Evolutionary conservation across 2,113 vertebrate species (phyloP).

Genomic region (Haemorhous mexicanus): DNA sequence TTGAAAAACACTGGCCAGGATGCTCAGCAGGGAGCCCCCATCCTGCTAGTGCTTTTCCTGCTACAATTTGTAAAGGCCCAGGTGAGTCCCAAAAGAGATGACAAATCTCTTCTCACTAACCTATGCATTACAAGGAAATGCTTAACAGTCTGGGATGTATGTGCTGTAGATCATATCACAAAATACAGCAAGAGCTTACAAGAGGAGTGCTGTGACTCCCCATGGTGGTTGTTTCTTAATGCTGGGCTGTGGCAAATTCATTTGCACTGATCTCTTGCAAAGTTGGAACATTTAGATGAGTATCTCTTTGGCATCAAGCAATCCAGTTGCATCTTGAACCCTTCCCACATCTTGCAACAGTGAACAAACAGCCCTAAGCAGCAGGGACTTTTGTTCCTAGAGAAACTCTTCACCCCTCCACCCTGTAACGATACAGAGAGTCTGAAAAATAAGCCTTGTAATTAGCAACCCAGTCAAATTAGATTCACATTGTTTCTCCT

Average conservation of each 20-base stretch:
- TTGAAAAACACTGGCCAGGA: background rate
- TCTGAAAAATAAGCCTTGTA: slow-evolving; percentile 10
- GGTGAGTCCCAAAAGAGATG: background rate
- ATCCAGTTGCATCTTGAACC: background rate
- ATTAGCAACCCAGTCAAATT: slow-evolving; percentile 24
- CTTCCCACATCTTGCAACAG: background rate
- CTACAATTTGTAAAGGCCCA: background rate
- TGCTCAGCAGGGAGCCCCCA: background rate
- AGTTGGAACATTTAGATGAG: background rate
- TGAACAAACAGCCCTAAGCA: background rate
- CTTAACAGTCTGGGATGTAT: background rate
- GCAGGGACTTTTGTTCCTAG: background rate
- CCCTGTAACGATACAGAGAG: background rate
- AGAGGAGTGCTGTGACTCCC: background rate
- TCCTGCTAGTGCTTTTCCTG: background rate
- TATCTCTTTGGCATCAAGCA: background rate
- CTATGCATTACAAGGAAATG: background rate
- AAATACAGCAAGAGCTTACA: background rate
- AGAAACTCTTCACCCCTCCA: background rate
- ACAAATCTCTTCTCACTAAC: background rate
- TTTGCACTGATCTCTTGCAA: background rate
- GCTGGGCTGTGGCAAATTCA: background rate
- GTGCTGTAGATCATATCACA: background rate
- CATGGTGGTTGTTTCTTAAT: no score
- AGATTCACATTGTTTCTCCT: background rate